Conservation (phyloP, 2,888 invertebrate species). For the Kuschelorhynchus macadamiae region DNA sequence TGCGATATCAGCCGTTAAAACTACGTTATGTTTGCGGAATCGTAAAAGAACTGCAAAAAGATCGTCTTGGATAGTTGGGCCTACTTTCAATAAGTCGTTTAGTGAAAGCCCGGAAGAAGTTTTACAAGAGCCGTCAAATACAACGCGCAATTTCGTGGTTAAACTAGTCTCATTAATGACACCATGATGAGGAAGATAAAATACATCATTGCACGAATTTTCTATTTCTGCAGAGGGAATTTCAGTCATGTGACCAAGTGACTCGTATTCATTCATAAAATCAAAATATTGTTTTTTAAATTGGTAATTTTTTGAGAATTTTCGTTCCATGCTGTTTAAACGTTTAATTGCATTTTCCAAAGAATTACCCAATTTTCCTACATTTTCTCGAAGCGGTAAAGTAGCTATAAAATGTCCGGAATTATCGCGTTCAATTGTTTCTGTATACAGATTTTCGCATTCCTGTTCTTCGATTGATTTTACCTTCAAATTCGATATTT, state of each 20-base stretch:
- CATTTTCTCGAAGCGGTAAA: constrained; percentile 12
- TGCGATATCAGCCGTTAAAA: constrained; percentile 2
- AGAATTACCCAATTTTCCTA: constrained; percentile 25
- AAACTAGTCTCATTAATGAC: constrained; percentile 12
- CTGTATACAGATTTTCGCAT: constrained; percentile 14
- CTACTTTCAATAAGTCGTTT: constrained; percentile 12
- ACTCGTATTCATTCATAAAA: constrained; percentile 23
- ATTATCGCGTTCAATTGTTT: constrained; percentile 14
- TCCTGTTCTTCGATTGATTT: constrained; percentile 27
- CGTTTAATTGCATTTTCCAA: constrained; percentile 24
- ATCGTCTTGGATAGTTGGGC: too few relatives aligned
- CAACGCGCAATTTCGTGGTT: constrained; percentile 21
- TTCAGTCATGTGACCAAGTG: constrained; percentile 28
- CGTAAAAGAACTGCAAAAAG: constrained; percentile 29
- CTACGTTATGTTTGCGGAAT: constrained; percentile 13
- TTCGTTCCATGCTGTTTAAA: constrained; percentile 19
- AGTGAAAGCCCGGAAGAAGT: constrained; percentile 15
- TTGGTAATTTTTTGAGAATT: constrained; percentile 23
- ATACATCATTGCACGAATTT: constrained; percentile 4
- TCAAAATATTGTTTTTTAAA: constrained; percentile 23
- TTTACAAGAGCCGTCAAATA: not conserved
- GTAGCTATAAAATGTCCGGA: constrained; percentile 24
- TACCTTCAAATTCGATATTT: constrained; percentile 8
- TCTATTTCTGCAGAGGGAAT: constrained; percentile 8
- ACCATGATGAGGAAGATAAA: constrained; percentile 23